phyloP scores from a whole-genome alignment of 2,888 invertebrate genomes.

The Actias luna region DNA sequence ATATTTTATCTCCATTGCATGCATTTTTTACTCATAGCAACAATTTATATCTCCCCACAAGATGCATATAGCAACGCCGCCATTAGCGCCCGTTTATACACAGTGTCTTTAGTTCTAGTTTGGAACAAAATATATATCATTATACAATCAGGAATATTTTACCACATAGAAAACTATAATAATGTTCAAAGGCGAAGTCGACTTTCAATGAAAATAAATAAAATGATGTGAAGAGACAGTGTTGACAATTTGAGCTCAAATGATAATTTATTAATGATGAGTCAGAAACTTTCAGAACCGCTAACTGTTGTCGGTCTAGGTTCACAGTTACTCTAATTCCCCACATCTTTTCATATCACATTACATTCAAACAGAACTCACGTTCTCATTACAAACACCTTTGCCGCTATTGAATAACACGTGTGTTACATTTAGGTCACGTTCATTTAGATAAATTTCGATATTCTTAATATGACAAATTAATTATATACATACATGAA shows the following conservation, averaged over 20 bases:
- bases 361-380: slow-evolving; percentile 57
- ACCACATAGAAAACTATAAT: neutral
- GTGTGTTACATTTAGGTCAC: slow-evolving; percentile 35
- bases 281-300: slow-evolving; percentile 47
- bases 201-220: slow-evolving; percentile 45
- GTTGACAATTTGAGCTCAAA: slow-evolving; percentile 59
- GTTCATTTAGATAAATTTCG: slow-evolving; percentile 20
- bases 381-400: slow-evolving; percentile 54
- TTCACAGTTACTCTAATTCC: slow-evolving; percentile 66
- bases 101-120: neutral
- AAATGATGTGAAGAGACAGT: slow-evolving; percentile 44
- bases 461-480: slow-evolving; percentile 26
- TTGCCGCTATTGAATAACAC: slow-evolving; percentile 42
- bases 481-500: slow-evolving; percentile 21
- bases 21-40: neutral
- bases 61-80: neutral
- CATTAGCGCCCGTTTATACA: neutral
- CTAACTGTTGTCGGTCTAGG: slow-evolving; percentile 64
- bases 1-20: neutral
- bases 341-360: slow-evolving; percentile 66
- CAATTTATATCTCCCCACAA: neutral
- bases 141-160: neutral
- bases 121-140: neutral
- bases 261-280: slow-evolving; percentile 60
- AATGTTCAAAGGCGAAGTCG: slow-evolving; percentile 22